These are phyloP conservation scores for Pararge aegeria DNA, from an alignment of 1,140 invertebrate species.

Conservation along the genomic window DNA sequence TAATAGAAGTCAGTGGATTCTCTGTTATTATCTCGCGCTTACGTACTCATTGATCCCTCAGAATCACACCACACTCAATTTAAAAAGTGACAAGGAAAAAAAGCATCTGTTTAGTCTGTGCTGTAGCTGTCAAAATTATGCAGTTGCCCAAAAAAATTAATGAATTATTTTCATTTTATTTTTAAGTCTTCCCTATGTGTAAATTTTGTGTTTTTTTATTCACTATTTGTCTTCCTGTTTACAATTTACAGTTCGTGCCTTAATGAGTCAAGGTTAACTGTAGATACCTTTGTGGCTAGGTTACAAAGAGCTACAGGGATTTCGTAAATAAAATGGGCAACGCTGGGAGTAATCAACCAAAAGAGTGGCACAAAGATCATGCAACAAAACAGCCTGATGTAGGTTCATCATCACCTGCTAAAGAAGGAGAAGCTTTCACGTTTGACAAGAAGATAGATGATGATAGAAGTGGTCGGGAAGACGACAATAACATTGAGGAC, in stretches of 20 bases:
- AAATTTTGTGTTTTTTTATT: background rate
- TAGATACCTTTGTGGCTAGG: background rate
- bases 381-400: slow-evolving; percentile 68
- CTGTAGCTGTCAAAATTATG: too few species aligned
- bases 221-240: background rate
- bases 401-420: slow-evolving; percentile 84
- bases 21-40: too few species aligned
- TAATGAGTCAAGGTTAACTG: slow-evolving; percentile 1
- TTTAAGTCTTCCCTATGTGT: too few species aligned
- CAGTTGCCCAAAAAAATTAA: too few species aligned
- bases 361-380: slow-evolving; percentile 83
- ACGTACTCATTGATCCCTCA: too few species aligned
- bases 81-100: too few species aligned
- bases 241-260: background rate
- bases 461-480: slow-evolving; percentile 76
- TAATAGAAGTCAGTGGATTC: too few species aligned
- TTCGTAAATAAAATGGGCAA: slow-evolving; percentile 83
- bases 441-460: slow-evolving; percentile 91
- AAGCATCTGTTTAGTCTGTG: too few species aligned
- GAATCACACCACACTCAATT: too few species aligned
- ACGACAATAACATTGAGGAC: slow-evolving; percentile 86
- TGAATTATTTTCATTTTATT: too few species aligned
- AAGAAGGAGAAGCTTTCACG: slow-evolving; percentile 90
- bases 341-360: slow-evolving; percentile 84
- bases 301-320: too few species aligned